Percentiles rank a stretch among this genome's conserved stretches.
These are phyloP conservation scores for Asarcornis scutulata DNA, from an alignment of 2,113 vertebrate genomes.

Conservation along the genomic window DNA sequence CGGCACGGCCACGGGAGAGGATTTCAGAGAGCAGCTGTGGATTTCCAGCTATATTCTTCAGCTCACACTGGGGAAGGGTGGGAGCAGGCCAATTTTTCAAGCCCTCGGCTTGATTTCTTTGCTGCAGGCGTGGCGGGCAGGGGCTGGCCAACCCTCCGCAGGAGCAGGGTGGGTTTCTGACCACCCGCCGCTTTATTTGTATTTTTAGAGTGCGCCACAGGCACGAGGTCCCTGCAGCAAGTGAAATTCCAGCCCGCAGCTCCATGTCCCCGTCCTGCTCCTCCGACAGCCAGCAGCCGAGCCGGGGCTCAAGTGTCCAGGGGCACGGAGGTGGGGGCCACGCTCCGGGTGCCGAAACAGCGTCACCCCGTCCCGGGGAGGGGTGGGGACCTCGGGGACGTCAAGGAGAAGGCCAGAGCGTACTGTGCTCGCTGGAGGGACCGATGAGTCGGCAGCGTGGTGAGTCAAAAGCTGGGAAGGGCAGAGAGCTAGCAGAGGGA, in stretches of 20 bases:
- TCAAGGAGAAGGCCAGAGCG: not conserved
- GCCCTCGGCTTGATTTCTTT: not conserved
- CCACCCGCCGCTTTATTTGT: not conserved
- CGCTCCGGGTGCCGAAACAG: not conserved
- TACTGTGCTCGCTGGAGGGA: not conserved
- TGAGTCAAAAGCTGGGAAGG: not conserved
- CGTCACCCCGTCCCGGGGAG: not conserved
- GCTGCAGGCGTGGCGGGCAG: not conserved
- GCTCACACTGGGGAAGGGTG: not conserved
- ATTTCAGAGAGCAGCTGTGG: not conserved
- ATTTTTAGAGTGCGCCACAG: not conserved
- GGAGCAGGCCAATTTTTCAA: not conserved
- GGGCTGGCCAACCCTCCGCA: not conserved
- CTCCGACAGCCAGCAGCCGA: not conserved
- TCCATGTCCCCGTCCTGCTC: not conserved
- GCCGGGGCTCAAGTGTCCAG: not conserved
- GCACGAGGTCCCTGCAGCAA: not conserved
- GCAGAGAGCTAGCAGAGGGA: not conserved
- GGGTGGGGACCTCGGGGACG: fast-evolving
- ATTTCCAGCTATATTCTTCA: not conserved
- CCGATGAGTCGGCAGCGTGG: not conserved
- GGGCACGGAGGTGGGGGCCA: not conserved
- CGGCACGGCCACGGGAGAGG: not conserved
- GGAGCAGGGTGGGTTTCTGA: not conserved
- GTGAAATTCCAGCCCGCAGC: conserved; percentile 18